Evolutionary conservation across 2,113 vertebrate species (phyloP), one percentile per base, ranked within the genome.

Genomic region (Prietella phreatophila): DNA sequence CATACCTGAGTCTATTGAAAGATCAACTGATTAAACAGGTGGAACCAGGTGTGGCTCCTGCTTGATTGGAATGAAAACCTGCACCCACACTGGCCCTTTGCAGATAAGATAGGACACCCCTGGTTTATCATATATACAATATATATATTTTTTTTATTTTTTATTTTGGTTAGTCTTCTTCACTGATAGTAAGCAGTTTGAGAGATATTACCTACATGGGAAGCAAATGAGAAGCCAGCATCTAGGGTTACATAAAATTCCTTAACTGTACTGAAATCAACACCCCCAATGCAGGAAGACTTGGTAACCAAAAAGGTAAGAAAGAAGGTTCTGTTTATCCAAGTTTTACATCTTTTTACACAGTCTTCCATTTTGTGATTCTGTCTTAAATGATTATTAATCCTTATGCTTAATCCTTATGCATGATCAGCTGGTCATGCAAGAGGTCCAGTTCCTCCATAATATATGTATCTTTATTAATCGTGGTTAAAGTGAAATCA

Each of bases 401-500:
- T 56, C 3, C 3, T 69, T 56, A 33, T 58, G 20, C 47, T 55
- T 47, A 65, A 19, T 4, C 36, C 36, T 36, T 36, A 36, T 36
- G 36, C 36, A 36, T 36, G 20, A 81, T 56, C 42, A 50, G 19
- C 58, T 65, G 42, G 4, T 33, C 5, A 63, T 86, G 36, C 20
- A 89, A 63, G 22, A 47, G 27, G 58, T 82, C 85, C 75, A 73
- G 55, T 73, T 82, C 27, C 53, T 50, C 39, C 53, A 71, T 36
- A 75, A 50, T 13, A 25, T 53, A 11, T 9, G 56, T 61, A 69
- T 53, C 2, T 55, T 80, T 80, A 47, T 0, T 36, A 69, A 25
- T 55, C 76, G 84, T 42, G 42, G 39, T 61, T 71, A 78, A 82
- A 83, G 76, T 55, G 78, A 73, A 86, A 61, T 88, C 85, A 50